Conservation (phyloP, 64 coral and sea anemone genomes). For the Pocillopora damicornis region DNA sequence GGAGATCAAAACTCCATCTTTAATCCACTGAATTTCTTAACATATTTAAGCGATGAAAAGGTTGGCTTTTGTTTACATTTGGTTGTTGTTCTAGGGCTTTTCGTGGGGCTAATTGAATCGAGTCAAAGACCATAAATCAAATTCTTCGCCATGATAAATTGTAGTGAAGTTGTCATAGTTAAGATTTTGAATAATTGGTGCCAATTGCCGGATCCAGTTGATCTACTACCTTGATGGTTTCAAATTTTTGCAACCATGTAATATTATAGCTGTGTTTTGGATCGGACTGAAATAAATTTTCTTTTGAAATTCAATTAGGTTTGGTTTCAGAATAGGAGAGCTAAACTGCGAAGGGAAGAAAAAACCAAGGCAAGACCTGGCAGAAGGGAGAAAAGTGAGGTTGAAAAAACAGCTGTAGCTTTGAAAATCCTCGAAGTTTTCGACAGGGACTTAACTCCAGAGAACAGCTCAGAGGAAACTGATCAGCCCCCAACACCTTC, state of each 20-base stretch:
- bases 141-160: background rate
- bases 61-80: background rate
- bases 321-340: constrained; percentile 91
- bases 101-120: background rate
- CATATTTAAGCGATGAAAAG: background rate
- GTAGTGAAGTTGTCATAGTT: background rate
- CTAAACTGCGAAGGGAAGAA: constrained; percentile 78
- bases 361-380: constrained; percentile 76
- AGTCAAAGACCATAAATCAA: background rate
- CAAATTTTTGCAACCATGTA: background rate
- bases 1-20: background rate
- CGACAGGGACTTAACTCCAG: constrained; percentile 13
- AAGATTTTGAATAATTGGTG: background rate
- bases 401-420: constrained; percentile 43
- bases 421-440: constrained; percentile 33
- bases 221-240: background rate
- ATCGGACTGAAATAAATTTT: constrained; percentile 19
- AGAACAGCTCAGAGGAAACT: background rate
- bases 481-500: background rate
- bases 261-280: constrained; percentile 1
- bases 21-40: background rate
- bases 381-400: constrained; percentile 78
- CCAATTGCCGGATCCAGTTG: background rate
- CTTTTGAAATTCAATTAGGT: constrained; percentile 44
- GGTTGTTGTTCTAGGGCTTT: background rate